Evolutionary conservation across 2,113 vertebrate species (phyloP).

Genomic region (Stigmatopora nigra): DNA sequence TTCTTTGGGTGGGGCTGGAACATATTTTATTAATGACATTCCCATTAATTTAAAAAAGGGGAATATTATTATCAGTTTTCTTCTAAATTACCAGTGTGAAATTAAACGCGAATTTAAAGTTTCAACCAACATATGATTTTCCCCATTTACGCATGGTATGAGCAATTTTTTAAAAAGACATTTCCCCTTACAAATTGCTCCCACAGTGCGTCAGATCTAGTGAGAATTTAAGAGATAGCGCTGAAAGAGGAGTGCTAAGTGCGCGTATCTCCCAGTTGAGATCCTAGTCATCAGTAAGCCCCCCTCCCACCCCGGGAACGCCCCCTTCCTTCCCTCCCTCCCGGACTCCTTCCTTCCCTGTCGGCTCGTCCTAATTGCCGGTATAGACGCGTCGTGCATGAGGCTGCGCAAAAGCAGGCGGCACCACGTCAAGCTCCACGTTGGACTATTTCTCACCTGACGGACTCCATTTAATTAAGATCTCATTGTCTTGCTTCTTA

Average conservation of each 20-base stretch:
- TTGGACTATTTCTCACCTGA: slow-evolving; percentile 29
- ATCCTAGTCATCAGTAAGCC: not conserved
- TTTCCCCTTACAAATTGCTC: not conserved
- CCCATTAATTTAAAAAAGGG: no score
- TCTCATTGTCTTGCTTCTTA: not conserved
- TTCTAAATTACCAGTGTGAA: no score
- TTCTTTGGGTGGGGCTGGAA: not conserved
- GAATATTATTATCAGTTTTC: no score
- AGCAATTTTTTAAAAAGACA: no score
- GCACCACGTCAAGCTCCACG: slow-evolving; percentile 19
- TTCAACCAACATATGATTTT: no score
- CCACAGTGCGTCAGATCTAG: not conserved
- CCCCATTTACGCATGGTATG: no score
- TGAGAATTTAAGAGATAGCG: not conserved
- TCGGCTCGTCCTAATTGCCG: slow-evolving; percentile 34
- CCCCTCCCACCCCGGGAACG: not conserved
- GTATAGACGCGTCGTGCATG: slow-evolving; percentile 17
- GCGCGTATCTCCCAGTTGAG: not conserved
- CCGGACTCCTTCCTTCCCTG: slow-evolving; percentile 1
- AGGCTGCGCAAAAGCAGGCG: slow-evolving; percentile 2
- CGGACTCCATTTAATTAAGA: slow-evolving; percentile 17
- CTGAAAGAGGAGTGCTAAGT: not conserved
- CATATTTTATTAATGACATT: no score
- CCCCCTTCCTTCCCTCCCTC: not conserved
- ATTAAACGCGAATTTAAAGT: no score